A percentile compares a stretch with the other conserved stretches of the same genome.
phyloP scores from a whole-genome alignment of 2,113 vertebrate species.

The Osmerus mordax region DNA sequence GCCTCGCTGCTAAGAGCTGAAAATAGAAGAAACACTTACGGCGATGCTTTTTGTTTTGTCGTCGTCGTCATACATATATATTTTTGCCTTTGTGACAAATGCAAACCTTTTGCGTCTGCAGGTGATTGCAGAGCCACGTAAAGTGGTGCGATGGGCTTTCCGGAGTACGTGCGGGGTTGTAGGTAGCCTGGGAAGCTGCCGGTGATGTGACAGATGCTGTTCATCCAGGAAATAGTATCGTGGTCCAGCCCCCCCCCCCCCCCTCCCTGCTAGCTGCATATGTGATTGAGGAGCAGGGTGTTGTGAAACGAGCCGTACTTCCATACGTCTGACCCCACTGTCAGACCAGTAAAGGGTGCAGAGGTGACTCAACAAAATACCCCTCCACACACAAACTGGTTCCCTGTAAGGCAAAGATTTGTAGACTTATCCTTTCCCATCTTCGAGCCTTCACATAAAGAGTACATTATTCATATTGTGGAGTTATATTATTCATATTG shows the following conservation, averaged over 20 bases:
- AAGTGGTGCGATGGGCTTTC: neutral
- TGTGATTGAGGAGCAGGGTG: constrained; percentile 12
- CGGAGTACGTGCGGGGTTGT: neutral
- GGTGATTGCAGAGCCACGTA: neutral
- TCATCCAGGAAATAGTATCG: neutral
- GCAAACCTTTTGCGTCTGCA: too few relatives aligned
- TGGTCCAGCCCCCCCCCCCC: too few relatives aligned
- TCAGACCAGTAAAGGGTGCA: neutral
- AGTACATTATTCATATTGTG: too few relatives aligned
- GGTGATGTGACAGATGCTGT: neutral
- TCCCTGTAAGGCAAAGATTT: neutral
- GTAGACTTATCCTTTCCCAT: too few relatives aligned
- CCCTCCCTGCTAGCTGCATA: constrained; percentile 1
- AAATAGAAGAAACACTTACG: neutral
- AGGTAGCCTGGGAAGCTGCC: neutral
- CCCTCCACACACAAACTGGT: neutral
- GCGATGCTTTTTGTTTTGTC: neutral
- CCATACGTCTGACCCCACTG: neutral
- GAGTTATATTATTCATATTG: too few relatives aligned
- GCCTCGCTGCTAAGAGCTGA: neutral
- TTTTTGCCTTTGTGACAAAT: too few relatives aligned
- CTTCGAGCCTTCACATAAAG: too few relatives aligned
- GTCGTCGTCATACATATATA: neutral
- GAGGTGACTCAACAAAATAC: neutral
- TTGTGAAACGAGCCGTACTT: constrained; percentile 10